Base-by-base conservation (phyloP, 2,888 invertebrate species). In the Eupithecia vulgata region DNA sequence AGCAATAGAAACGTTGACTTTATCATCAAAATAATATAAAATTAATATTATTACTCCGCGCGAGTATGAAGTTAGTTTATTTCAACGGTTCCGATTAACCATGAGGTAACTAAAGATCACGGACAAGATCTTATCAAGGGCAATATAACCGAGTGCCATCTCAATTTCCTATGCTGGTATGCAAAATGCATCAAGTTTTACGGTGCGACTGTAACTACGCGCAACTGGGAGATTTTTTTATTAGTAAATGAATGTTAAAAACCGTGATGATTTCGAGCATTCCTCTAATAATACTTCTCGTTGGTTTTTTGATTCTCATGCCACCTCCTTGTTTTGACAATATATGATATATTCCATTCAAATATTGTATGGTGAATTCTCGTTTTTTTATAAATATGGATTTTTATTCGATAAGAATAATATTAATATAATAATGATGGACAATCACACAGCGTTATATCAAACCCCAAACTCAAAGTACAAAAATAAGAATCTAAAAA, bases 81-180 rank as follows among this genome's bases (percentile, higher is more conserved):
- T 34, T 67, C 42, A 42, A 67, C 67, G 67, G 30, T 15, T 34
- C 13, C 42, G 48, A 45, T 45, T 67, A 48, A 67, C 67, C 30
- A 42, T 48, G 67, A 35, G 21, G 64, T 37, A 37, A 37, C 34
- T 66, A 61, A 67, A 35, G 30, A 70, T 65, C 59, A 42, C 30
- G 52, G 21, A 59, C 48, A 8, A 74, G 71, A 74, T 76, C 64
- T 69, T 67, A 76, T 71, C 77, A 64, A 17, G 37, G 30, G 40
- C 59, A 68, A 71, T 62, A 17, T 45, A 68, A 74, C 52, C 71
- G 15, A 69, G 69, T 52, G 72, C 72, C 67, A 68, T 71, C 78
- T 79, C 73, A 79, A 78, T 79, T 79, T 79, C 73, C 67, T 71
- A 76, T 70, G 66, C 45, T 66, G 72, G 72, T 79, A 79, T 79